These are phyloP conservation scores for Eueremaeus valkanovi DNA, from an alignment of 2,888 invertebrate species.

Conservation along the genomic window DNA sequence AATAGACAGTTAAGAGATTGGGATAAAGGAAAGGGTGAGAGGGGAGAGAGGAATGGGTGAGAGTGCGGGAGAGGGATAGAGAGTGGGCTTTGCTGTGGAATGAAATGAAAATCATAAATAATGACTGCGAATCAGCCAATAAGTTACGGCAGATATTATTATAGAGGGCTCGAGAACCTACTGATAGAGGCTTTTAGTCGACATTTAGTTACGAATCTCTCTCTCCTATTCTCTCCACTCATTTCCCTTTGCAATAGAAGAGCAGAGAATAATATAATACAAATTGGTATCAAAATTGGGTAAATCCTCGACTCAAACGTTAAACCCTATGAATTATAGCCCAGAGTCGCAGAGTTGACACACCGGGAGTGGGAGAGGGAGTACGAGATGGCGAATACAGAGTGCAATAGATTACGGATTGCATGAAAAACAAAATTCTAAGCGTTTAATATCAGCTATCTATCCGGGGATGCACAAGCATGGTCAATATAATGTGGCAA, in stretches of 20 bases:
- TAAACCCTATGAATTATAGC: constrained; percentile 25
- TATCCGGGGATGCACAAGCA: too few species aligned
- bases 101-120: constrained; percentile 18
- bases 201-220: neutral
- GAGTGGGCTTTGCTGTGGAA: too few species aligned
- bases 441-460: too few species aligned
- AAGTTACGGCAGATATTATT: constrained; percentile 1
- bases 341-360: neutral
- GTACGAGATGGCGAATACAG: too few species aligned
- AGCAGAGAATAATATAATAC: neutral
- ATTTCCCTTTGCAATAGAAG: neutral
- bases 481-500: too few species aligned
- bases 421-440: too few species aligned
- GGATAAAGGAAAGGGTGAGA: neutral
- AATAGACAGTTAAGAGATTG: too few species aligned
- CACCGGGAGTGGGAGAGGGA: neutral
- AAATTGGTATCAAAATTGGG: constrained; percentile 24
- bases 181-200: neutral
- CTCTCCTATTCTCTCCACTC: neutral
- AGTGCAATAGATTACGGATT: too few species aligned
- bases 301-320: constrained; percentile 14
- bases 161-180: neutral
- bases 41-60: neutral
- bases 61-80: neutral
- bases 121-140: constrained; percentile 18